Percentiles rank a stretch among this genome's conserved stretches.
These are phyloP conservation scores for Drepanosiphum platanoidis DNA, from an alignment of 2,888 invertebrate genomes.

Conservation along the genomic window DNA sequence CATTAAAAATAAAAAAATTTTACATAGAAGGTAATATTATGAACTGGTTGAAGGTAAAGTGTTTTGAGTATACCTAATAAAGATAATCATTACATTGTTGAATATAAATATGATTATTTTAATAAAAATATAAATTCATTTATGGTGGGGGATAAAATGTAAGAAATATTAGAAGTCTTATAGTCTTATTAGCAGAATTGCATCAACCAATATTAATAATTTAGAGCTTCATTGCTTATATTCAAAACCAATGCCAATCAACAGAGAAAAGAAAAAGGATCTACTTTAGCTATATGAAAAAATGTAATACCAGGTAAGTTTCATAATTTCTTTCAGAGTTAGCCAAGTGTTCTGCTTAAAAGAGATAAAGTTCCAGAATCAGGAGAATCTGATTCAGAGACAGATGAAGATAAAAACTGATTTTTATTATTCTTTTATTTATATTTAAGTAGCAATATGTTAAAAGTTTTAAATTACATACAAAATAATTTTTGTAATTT, in stretches of 20 bases:
- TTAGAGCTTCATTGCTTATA: background rate
- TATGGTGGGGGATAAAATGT: background rate
- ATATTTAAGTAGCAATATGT: background rate
- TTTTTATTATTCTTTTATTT: background rate
- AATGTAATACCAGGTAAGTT: background rate
- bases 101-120: conserved; percentile 2
- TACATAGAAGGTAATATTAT: background rate
- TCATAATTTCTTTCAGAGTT: background rate
- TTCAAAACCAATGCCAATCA: conserved; percentile 4
- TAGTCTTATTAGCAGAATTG: background rate
- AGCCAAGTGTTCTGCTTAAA: background rate
- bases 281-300: background rate
- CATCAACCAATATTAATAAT: background rate
- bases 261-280: background rate
- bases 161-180: background rate
- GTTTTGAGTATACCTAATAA: conserved; percentile 4
- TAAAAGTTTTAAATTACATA: background rate
- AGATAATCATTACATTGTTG: conserved; percentile 13
- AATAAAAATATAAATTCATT: background rate
- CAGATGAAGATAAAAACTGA: background rate
- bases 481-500: background rate
- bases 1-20: background rate
- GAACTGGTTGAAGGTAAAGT: conserved; percentile 9
- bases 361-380: background rate
- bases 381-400: conserved; percentile 4